Percentiles rank a stretch among this genome's conserved stretches.
phyloP scores from a whole-genome alignment of 2,888 invertebrate species.

The Aphrophora alni region DNA sequence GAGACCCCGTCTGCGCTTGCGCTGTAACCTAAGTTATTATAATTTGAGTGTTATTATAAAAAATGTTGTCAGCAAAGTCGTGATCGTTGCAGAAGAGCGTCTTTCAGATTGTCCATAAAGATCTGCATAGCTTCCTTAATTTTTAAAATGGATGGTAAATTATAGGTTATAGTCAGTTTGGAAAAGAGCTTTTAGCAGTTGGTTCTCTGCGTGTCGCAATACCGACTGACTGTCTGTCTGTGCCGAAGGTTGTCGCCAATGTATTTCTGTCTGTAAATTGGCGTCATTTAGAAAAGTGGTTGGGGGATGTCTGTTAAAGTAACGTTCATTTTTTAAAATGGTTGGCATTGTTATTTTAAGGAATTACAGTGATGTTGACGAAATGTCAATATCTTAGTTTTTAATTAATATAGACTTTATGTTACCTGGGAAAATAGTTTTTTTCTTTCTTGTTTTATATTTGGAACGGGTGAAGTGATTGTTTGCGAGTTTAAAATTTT shows the following conservation, averaged over 20 bases:
- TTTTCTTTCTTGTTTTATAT: no score
- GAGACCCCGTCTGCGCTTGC: neutral
- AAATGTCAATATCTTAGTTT: no score
- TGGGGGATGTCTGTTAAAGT: no score
- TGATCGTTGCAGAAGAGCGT: neutral
- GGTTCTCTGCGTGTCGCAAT: neutral
- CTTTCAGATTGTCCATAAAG: neutral
- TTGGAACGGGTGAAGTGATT: no score
- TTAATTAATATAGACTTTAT: no score
- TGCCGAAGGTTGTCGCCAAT: neutral
- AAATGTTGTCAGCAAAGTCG: neutral
- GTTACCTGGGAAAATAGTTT: no score
- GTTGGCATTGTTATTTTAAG: no score
- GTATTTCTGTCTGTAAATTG: neutral
- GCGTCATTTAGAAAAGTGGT: no score
- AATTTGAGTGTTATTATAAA: neutral
- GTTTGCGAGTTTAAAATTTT: no score
- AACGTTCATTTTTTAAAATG: no score
- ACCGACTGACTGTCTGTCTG: neutral
- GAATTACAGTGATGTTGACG: no score
- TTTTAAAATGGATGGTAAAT: neutral
- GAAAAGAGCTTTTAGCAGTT: neutral
- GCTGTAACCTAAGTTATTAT: neutral
- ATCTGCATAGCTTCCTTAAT: slow-evolving; percentile 1
- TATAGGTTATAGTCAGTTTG: neutral